Evolutionary conservation across 2,888 invertebrate genomes (phyloP), one percentile per base, ranked within the genome.

Genomic region (Euproctis similis): DNA sequence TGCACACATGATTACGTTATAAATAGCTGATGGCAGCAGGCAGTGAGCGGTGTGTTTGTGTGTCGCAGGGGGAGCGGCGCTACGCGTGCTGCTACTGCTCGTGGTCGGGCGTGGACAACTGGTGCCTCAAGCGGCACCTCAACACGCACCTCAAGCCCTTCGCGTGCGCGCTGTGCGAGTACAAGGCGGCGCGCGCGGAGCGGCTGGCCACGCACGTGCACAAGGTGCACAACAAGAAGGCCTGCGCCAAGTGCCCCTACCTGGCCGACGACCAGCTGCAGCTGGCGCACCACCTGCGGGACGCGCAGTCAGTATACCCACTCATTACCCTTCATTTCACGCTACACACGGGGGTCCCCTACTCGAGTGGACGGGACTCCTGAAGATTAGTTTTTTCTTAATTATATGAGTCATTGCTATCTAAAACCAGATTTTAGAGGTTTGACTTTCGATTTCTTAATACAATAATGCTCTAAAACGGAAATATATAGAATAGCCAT

Each of bases 111-210:
- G 94, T 93, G 31, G 96, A 96, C 78, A 95, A 95, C 70, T 96
- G 96, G 96, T 95, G 95, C 59, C 86, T 96, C 36, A 95, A 96
- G 72, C 88, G 96, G 24, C 96, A 96, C 70, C 88, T 96, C 57
- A 96, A 96, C 82, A 96, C 95, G 17, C 96, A 96, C 73, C 88
- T 95, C 64, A 96, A 96, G 77, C 95, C 95, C 23, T 96, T 94
- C 72, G 91, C 93, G 31, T 96, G 96, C 72, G 90, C 92, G 51
- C 87, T 96, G 30, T 96, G 96, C 80, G 95, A 96, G 72, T 96
- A 96, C 82, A 96, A 95, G 85, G 96, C 96, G 34, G 96, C 96
- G 31, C 88, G 96, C 50, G 93, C 95, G 25, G 96, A 96, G 77
- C 88, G 96, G 31, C 86, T 96, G 36, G 92, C 95, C 39, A 95